Percentiles rank a stretch among this genome's conserved stretches.
Conservation (phyloP, 2,888 invertebrate species). For the Piscicola geometra region DNA sequence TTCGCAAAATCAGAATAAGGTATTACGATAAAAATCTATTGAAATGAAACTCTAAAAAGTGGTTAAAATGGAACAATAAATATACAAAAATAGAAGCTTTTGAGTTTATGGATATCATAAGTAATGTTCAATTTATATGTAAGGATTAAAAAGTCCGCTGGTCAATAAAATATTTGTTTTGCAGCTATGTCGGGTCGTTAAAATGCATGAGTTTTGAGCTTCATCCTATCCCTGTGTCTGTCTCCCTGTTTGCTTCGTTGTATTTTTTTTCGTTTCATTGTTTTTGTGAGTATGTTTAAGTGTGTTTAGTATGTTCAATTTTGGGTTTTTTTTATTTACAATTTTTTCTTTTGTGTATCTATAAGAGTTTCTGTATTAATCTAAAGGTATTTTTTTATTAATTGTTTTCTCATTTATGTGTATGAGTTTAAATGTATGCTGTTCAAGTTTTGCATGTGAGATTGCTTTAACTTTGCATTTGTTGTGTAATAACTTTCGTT, state of each 20-base stretch:
- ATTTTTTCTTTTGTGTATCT: not conserved
- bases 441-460: not conserved
- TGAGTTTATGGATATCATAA: conserved; percentile 6
- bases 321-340: not conserved
- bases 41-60: too few species aligned
- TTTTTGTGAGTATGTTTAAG: not conserved
- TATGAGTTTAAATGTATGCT: too few species aligned
- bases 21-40: too few species aligned
- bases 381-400: not conserved
- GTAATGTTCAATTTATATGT: conserved; percentile 17
- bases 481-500: too few species aligned
- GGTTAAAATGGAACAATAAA: too few species aligned
- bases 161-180: conserved; percentile 37
- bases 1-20: too few species aligned
- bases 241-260: not conserved
- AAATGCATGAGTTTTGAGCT: conserved; percentile 24
- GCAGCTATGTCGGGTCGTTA: not conserved
- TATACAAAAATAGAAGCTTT: too few species aligned
- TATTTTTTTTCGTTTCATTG: not conserved
- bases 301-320: too few species aligned
- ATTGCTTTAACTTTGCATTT: too few species aligned
- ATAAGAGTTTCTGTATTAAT: not conserved
- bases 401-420: not conserved
- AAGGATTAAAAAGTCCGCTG: conserved; percentile 5
- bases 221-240: not conserved